Base-by-base conservation (phyloP, 2,888 invertebrate genomes). In the Agrotis ipsilon region DNA sequence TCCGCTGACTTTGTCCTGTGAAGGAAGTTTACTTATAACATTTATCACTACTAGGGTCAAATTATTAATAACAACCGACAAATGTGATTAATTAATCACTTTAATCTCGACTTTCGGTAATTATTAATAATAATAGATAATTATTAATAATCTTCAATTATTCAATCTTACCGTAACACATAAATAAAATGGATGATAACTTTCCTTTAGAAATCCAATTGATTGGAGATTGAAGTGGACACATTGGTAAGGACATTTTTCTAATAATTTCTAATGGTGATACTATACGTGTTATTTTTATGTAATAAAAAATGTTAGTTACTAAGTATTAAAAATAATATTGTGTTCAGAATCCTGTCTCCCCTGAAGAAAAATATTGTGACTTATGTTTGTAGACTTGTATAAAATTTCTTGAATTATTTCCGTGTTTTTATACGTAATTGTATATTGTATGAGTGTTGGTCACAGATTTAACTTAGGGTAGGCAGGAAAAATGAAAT, bases 231-330 rank as follows among this genome's bases (percentile, higher is more conserved):
- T 43, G 27, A 19, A 46, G 18, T 43, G 19, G 27, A 43, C 11
- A 48, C 43, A 49, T 43, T 55, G 24, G 7, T 75, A 49, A 19
- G 14, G 21, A 68, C 11, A 32, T 45, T 75, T 55, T 57, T 55
- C 3, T 48, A 43, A 43, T 55, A 75, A 43, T 43, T 52, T 39
- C 0, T 49, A 52, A 81, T 52, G 45, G 63, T 64, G 48, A 52
- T 75, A 69, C 21, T 18, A 52, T 75, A 69, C 21, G 16, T 32
- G 54, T 70, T 77, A 81, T 81, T 70, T 69, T 69, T 77, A 76
- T 58, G 1, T 48, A 65, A 81, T 65, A 70, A 69, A 60, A 63
- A 81, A 58, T 59, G 80, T 48, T 65, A 65, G 52, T 58, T 61
- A 9, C 13, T 68, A 80, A 80, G 68, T 63, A n/a, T 61, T 58